phyloP scores from a whole-genome alignment of 92 coral and sea anemone species.

The Galaxea fascicularis region DNA sequence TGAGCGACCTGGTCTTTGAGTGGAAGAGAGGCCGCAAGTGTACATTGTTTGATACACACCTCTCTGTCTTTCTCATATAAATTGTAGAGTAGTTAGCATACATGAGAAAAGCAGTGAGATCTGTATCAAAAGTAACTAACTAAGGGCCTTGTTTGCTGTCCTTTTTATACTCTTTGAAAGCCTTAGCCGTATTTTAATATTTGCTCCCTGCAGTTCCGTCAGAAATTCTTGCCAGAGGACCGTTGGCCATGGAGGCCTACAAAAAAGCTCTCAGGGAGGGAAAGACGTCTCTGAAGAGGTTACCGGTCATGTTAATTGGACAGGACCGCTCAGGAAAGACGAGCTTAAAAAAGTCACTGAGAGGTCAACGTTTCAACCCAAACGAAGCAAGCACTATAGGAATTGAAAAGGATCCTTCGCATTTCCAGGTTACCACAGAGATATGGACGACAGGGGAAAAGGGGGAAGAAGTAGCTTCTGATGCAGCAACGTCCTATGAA shows the following conservation, averaged over 20 bases:
- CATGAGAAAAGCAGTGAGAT: too few species aligned
- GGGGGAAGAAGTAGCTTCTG: neutral
- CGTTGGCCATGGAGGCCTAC: slow-evolving; percentile 40
- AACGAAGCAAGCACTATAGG: slow-evolving; percentile 40
- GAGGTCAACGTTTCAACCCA: slow-evolving; percentile 32
- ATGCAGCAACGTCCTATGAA: neutral
- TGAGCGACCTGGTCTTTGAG: too few species aligned
- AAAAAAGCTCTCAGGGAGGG: slow-evolving; percentile 57
- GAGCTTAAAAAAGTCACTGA: slow-evolving; percentile 53
- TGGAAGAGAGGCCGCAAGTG: too few species aligned
- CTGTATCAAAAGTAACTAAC: too few species aligned
- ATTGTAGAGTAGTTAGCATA: too few species aligned
- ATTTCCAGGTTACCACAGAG: slow-evolving; percentile 36
- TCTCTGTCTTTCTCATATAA: too few species aligned
- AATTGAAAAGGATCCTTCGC: slow-evolving; percentile 25
- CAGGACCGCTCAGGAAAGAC: slow-evolving; percentile 63
- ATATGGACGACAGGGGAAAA: slow-evolving; percentile 25
- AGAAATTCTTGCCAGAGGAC: slow-evolving; percentile 51
- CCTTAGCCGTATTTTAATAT: too few species aligned
- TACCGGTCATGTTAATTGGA: slow-evolving; percentile 66
- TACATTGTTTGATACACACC: too few species aligned
- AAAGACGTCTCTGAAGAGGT: slow-evolving; percentile 29
- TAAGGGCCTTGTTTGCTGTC: too few species aligned
- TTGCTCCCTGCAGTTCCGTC: slow-evolving; percentile 34
- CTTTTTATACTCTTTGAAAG: too few species aligned